Base-by-base conservation (phyloP, 2,113 vertebrate genomes). In the Bagarius yarrelli region DNA sequence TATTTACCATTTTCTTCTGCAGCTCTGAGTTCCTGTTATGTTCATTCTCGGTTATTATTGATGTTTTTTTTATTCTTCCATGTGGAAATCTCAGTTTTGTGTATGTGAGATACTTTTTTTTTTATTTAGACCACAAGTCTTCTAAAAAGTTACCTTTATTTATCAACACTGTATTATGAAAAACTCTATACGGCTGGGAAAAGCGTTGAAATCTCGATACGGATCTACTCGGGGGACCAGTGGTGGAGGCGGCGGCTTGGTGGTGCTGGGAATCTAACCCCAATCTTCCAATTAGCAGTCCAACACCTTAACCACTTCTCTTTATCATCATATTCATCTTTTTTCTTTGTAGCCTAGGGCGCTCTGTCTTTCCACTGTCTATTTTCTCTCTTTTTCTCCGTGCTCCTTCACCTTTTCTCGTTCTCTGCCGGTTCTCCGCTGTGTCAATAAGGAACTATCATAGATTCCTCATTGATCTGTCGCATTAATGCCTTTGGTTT, bases 401-500 rank as follows among this genome's bases (percentile, higher is more conserved):
- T 8, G 12, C 16, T 36, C 52, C 44, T 32, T 36, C 52, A 14
- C 15, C 9, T 53, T 83, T 8, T 8, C 52, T 83, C 81, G 85
- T 2, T 12, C 14, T 15, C 4, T 84, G 40, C 34, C 23, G 32
- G 63, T 78, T 56, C 25, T 88, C 27, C 6, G 1, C 15, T 30
- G 25, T 21, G 1, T 0, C 18, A 18, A 0, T 27, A 6, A 15
- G 67, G 15, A 40, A 19, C 9, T 15, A 32, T 57, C 19, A 30
- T 12, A 5, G 64, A 18, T 76, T 90, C 86, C 21, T 61, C 70
- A 83, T 89, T 87, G 27, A 85, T 50, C 69, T 32, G 56, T 23
- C 8, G 1, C 81, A 50, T 50, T 59, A 63, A 79, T 30, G 81
- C 56, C 67, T 89, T 86, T 36, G 57, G 71, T 73, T 91, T 89